These are phyloP conservation scores for Galaxea fascicularis DNA, from an alignment of 92 coral and sea anemone genomes.

Conservation along the genomic window DNA sequence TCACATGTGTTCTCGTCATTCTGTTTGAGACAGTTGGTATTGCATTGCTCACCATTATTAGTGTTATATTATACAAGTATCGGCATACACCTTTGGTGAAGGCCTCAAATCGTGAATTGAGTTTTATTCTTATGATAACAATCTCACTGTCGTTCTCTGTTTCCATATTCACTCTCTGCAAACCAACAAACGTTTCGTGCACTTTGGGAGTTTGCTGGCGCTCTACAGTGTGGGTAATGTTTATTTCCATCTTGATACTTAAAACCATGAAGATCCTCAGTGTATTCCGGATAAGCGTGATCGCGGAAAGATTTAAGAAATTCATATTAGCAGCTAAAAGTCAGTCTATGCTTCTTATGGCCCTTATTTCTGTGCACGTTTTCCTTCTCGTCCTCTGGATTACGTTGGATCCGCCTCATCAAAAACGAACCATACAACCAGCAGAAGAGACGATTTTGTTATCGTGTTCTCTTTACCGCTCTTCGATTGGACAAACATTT, in stretches of 20 bases:
- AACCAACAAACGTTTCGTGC: conserved; percentile 68
- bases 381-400: conserved; percentile 63
- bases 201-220: conserved; percentile 60
- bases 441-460: conserved; percentile 49
- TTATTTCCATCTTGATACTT: conserved; percentile 68
- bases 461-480: conserved; percentile 59
- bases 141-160: conserved; percentile 65
- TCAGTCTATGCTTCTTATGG: conserved; percentile 52
- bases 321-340: conserved; percentile 53
- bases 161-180: conserved; percentile 60
- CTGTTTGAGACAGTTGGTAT: conserved; percentile 58
- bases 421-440: conserved; percentile 48
- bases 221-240: conserved; percentile 57
- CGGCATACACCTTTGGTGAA: conserved; percentile 75
- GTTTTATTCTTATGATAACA: conserved; percentile 60
- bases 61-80: conserved; percentile 45
- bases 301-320: conserved; percentile 69
- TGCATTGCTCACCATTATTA: conserved; percentile 22
- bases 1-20: conserved; percentile 41
- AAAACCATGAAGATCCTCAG: conserved; percentile 74
- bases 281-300: conserved; percentile 68
- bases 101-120: conserved; percentile 82
- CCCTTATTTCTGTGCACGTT: conserved; percentile 43
- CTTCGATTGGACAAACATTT: conserved; percentile 52
- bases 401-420: conserved; percentile 68